These are phyloP conservation scores for Andrena trimmerana DNA, from an alignment of 2,888 invertebrate genomes.

Conservation along the genomic window DNA sequence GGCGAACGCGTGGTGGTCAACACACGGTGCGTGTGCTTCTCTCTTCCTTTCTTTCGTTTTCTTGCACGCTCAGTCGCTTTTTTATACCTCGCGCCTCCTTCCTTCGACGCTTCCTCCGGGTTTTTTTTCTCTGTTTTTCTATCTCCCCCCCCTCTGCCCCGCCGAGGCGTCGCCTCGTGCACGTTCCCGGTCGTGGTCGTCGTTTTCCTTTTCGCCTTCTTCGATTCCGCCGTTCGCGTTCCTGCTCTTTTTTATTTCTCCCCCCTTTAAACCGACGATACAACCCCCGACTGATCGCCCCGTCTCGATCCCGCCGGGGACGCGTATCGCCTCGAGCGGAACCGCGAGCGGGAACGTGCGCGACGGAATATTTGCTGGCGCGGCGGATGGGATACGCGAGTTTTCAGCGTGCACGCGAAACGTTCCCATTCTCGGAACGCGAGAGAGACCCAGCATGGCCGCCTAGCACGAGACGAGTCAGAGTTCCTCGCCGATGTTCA, in stretches of 20 bases:
- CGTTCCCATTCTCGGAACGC: constrained; percentile 72
- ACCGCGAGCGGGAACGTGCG: constrained; percentile 22
- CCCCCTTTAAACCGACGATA: neutral
- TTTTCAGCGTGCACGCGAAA: constrained; percentile 64
- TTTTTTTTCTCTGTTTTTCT: constrained; percentile 8
- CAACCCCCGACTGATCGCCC: neutral
- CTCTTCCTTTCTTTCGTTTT: constrained; percentile 54
- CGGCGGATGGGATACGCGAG: constrained; percentile 36
- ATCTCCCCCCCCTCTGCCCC: neutral
- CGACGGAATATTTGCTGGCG: constrained; percentile 29
- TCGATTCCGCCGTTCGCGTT: neutral
- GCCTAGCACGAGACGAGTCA: constrained; percentile 74
- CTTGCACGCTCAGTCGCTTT: constrained; percentile 51
- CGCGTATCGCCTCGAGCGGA: neutral
- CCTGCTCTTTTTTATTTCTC: neutral
- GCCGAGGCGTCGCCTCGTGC: constrained; percentile 9
- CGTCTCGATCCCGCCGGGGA: neutral
- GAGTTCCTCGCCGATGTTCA: constrained; percentile 69
- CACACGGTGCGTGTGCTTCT: constrained; percentile 76
- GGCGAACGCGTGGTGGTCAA: constrained; percentile 75
- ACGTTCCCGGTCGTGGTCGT: neutral
- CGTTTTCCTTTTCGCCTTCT: neutral
- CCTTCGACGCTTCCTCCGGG: neutral
- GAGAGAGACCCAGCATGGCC: constrained; percentile 77
- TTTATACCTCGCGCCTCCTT: neutral